These are phyloP conservation scores for Haliclona indistincta DNA, from an alignment of 37 sponge, comb jelly and placozoan genomes.

Conservation along the genomic window DNA sequence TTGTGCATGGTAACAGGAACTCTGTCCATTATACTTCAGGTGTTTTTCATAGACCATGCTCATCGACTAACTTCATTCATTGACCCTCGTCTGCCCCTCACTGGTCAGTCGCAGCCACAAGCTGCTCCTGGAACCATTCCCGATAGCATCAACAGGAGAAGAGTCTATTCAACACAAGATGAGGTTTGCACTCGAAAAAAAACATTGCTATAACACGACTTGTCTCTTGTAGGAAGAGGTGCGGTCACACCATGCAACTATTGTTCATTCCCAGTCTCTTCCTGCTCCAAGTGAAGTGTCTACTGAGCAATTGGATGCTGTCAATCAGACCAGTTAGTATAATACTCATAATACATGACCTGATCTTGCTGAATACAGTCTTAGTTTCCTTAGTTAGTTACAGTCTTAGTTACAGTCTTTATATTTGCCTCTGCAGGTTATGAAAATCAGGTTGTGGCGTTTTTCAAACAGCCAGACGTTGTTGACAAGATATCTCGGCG, in stretches of 20 bases:
- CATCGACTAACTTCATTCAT: conserved; percentile 74
- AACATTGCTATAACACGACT: neutral
- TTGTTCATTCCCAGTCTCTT: neutral
- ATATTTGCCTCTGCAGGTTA: conserved; percentile 48
- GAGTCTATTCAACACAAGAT: neutral
- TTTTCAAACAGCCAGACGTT: conserved; percentile 71
- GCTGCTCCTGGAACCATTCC: neutral
- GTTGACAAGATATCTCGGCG: conserved; percentile 33
- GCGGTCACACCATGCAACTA: neutral
- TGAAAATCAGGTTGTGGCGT: conserved; percentile 75
- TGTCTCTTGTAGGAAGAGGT: neutral
- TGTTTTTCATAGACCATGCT: conserved; percentile 85
- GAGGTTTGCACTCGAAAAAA: neutral
- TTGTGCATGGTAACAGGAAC: neutral
- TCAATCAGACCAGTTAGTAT: neutral
- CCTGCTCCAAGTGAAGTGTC: conserved; percentile 5
- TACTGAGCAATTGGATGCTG: neutral
- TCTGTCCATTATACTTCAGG: conserved; percentile 21
- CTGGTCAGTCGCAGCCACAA: neutral
- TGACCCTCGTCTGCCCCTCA: conserved; percentile 87
- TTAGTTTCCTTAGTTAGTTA: no score
- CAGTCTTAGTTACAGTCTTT: no score
- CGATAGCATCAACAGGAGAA: neutral
- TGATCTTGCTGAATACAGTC: no score
- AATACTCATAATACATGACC: no score